Evolutionary conservation across 2,797 vertebrate genomes (phyloP).

Genomic region (Holocentrus rufus): DNA sequence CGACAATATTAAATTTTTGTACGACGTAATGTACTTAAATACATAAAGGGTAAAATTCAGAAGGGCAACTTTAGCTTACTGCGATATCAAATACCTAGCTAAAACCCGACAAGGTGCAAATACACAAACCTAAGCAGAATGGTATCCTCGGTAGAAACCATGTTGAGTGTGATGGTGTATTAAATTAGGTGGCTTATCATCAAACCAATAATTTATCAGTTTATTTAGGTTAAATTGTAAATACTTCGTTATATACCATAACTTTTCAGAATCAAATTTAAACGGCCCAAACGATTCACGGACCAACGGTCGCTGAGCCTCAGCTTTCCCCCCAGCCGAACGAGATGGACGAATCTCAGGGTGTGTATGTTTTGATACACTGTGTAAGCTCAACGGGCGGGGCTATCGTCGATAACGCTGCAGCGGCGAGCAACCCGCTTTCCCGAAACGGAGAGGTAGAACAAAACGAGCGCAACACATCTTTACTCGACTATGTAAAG

Average conservation of each 20-base stretch:
- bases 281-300: rapidly evolving
- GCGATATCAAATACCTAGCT: background rate
- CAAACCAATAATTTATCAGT: rapidly evolving
- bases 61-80: rapidly evolving
- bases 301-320: background rate
- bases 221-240: rapidly evolving
- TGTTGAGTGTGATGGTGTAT: background rate
- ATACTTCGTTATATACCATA: rapidly evolving
- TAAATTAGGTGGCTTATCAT: rapidly evolving
- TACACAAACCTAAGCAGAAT: slow-evolving; percentile 16
- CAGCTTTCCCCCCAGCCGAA: background rate
- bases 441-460: rapidly evolving
- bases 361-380: background rate
- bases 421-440: rapidly evolving
- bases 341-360: slow-evolving; percentile 28
- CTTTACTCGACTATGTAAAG: slow-evolving; percentile 53
- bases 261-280: rapidly evolving
- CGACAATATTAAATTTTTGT: rapidly evolving
- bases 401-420: rapidly evolving
- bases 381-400: slow-evolving; percentile 9
- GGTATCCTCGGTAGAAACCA: slow-evolving; percentile 68
- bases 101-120: rapidly evolving
- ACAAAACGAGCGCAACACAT: slow-evolving; percentile 36
- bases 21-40: rapidly evolving
- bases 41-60: rapidly evolving